Evolutionary conservation across 2,888 invertebrate species (phyloP).

Genomic region (Lobophora halterata): DNA sequence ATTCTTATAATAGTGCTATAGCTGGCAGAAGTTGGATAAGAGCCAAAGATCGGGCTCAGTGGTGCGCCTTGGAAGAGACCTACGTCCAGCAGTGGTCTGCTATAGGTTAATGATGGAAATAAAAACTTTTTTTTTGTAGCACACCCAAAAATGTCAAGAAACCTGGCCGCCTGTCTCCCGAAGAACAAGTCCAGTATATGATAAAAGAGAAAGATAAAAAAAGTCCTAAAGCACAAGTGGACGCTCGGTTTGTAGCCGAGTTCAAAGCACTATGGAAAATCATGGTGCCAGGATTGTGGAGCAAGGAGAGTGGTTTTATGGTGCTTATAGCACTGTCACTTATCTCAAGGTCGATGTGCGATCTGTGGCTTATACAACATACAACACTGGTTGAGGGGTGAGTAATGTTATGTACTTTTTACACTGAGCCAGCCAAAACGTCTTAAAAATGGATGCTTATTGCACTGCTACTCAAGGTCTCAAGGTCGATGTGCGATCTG

Average conservation of each 20-base stretch:
- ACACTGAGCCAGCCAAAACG: too few species aligned
- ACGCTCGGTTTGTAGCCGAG: constrained; percentile 87
- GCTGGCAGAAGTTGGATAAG: too few species aligned
- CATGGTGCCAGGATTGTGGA: constrained; percentile 89
- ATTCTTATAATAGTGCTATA: too few species aligned
- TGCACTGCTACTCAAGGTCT: too few species aligned
- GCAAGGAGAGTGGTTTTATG: constrained; percentile 88
- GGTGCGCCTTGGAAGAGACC: too few species aligned
- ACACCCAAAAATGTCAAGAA: constrained; percentile 40
- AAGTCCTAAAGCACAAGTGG: constrained; percentile 86
- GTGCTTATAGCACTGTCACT: constrained; percentile 89
- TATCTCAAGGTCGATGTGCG: constrained; percentile 94
- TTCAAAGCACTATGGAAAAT: constrained; percentile 85
- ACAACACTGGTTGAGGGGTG: constrained; percentile 96
- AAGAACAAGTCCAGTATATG: constrained; percentile 89
- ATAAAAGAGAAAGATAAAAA: constrained; percentile 85
- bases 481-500: too few species aligned
- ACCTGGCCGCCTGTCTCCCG: constrained; percentile 62
- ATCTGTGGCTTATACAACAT: constrained; percentile 98
- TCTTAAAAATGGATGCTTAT: too few species aligned
- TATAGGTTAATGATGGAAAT: constrained; percentile 1
- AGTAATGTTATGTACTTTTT: constrained; percentile 41
- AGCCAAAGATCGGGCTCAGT: too few species aligned
- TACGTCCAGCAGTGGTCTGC: too few species aligned
- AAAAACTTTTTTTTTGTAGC: constrained; percentile 28